phyloP scores from a whole-genome alignment of 2,797 vertebrate genomes.

The Danio jaintianensis region DNA sequence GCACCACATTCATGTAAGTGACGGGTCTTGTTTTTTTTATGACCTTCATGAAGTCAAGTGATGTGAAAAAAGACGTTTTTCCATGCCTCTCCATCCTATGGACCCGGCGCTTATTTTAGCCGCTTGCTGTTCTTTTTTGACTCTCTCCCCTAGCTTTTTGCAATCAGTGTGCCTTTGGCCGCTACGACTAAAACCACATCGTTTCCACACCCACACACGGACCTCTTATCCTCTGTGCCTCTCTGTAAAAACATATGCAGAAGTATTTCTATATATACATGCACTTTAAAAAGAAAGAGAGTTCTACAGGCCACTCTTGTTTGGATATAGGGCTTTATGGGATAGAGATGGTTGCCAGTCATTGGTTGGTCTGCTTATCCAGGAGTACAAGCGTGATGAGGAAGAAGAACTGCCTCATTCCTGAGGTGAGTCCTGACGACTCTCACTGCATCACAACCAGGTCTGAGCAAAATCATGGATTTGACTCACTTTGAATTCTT shows the following conservation, averaged over 20 bases:
- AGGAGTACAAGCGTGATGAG: neutral
- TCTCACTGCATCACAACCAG: neutral
- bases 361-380: constrained; percentile 35
- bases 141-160: constrained; percentile 62
- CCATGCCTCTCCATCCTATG: constrained; percentile 55
- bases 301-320: constrained; percentile 55
- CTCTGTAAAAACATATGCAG: constrained; percentile 59
- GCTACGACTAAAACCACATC: constrained; percentile 76
- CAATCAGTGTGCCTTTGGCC: constrained; percentile 69
- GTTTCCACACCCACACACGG: constrained; percentile 68
- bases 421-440: constrained; percentile 5
- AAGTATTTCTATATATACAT: constrained; percentile 61
- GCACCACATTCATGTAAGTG: constrained; percentile 40
- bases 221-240: constrained; percentile 63
- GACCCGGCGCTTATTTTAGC: constrained; percentile 68
- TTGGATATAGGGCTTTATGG: constrained; percentile 47
- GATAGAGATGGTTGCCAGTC: constrained; percentile 46
- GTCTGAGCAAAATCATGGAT: neutral
- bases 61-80: constrained; percentile 51
- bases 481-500: neutral
- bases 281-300: constrained; percentile 58
- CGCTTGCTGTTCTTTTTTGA: constrained; percentile 49
- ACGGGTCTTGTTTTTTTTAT: constrained; percentile 37
- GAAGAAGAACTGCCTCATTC: neutral
- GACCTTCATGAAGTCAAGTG: constrained; percentile 44